These are phyloP conservation scores for Fulica atra DNA, from an alignment of 2,113 vertebrate genomes.

Conservation along the genomic window DNA sequence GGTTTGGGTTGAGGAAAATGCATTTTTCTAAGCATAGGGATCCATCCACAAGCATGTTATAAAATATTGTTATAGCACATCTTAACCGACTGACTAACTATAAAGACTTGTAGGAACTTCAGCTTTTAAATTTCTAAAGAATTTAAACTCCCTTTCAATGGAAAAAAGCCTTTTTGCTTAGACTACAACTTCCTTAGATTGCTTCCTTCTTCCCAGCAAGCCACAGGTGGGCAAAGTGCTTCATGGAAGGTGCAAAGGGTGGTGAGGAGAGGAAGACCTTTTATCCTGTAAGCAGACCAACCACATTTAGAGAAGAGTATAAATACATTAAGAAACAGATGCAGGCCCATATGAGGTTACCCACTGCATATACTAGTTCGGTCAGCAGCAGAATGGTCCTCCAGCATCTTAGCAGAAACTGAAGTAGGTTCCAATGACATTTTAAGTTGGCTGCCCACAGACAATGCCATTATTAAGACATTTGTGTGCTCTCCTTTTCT, in stretches of 20 bases:
- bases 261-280: not conserved
- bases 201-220: not conserved
- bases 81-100: not conserved
- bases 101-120: not conserved
- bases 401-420: not conserved
- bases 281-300: not conserved
- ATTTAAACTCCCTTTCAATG: not conserved
- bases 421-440: not conserved
- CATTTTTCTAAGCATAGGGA: not conserved
- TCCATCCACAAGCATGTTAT: not conserved
- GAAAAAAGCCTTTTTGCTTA: not conserved
- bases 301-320: not conserved
- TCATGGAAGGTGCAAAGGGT: not conserved
- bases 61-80: not conserved
- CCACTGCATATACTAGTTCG: fast-evolving
- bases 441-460: not conserved
- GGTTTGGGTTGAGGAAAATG: not conserved
- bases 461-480: not conserved
- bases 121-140: not conserved
- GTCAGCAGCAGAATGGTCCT: not conserved
- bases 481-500: not conserved
- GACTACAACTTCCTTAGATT: not conserved
- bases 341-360: not conserved
- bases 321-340: not conserved
- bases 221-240: not conserved